These are phyloP conservation scores for Stenodera caucasica DNA, from an alignment of 2,888 invertebrate genomes.

Conservation along the genomic window DNA sequence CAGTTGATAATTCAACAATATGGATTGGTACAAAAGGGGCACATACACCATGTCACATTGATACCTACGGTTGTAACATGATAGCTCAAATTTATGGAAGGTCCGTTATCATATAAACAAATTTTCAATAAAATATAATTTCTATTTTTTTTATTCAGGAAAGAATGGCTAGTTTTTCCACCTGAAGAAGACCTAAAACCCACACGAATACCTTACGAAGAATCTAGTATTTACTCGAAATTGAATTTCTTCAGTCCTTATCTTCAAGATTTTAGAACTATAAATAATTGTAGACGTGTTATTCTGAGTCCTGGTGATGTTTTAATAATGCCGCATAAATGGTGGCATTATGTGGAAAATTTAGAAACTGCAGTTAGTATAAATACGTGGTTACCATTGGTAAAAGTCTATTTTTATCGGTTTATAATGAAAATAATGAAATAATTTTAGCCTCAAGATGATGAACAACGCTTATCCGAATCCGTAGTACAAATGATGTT, in stretches of 20 bases:
- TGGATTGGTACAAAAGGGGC: conserved; percentile 89
- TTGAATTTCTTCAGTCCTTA: conserved; percentile 75
- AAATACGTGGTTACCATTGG: conserved; percentile 75
- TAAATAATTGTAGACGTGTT: conserved; percentile 56
- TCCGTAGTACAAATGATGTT: conserved; percentile 69
- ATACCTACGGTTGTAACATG: conserved; percentile 92
- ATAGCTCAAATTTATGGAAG: conserved; percentile 86
- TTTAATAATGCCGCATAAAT: conserved; percentile 83
- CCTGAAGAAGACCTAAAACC: conserved; percentile 73
- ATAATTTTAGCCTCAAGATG: conserved; percentile 51
- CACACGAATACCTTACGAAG: conserved; percentile 92
- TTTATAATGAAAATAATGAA: too few relatives aligned
- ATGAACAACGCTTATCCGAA: conserved; percentile 63
- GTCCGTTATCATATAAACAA: conserved; percentile 56
- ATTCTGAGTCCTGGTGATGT: conserved; percentile 82
- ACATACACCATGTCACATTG: conserved; percentile 92
- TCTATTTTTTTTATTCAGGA: conserved; percentile 60
- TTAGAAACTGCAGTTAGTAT: conserved; percentile 68
- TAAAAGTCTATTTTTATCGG: conserved; percentile 47
- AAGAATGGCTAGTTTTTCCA: conserved; percentile 90
- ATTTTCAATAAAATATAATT: conserved; percentile 9
- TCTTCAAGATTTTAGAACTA: conserved; percentile 58
- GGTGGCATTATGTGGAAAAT: conserved; percentile 98
- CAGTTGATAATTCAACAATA: conserved; percentile 71
- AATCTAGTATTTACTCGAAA: conserved; percentile 89